A percentile compares a stretch with the other conserved stretches of the same genome.
phyloP scores from a whole-genome alignment of 2,113 vertebrate species.

The Cryptotis parvus region DNA sequence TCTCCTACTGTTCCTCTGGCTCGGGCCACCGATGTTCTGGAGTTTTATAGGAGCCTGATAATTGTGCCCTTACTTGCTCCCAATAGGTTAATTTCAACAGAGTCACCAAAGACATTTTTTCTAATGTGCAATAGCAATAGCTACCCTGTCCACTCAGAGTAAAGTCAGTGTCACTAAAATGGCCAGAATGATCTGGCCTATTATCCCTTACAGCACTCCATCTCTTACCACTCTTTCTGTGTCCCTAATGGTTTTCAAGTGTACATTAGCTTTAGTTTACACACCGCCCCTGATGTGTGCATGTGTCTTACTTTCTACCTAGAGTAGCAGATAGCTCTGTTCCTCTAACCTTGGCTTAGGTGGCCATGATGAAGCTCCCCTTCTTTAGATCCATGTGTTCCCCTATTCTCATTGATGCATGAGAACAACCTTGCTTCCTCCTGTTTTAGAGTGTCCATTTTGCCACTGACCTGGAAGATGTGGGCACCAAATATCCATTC shows the following conservation, averaged over 20 bases:
- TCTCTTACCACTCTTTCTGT: not conserved
- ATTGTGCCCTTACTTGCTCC: not conserved
- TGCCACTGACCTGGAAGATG: not conserved
- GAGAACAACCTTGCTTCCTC: not conserved
- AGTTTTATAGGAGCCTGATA: not conserved
- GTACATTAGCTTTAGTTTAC: not conserved
- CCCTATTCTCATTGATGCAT: not conserved
- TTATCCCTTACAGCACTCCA: not conserved
- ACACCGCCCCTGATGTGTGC: too few relatives aligned
- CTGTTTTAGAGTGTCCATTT: not conserved
- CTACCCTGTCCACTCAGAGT: not conserved
- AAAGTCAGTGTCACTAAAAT: not conserved
- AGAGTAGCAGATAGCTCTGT: not conserved
- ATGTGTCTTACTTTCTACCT: not conserved
- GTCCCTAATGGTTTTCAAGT: not conserved
- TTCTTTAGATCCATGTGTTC: not conserved
- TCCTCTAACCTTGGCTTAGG: not conserved
- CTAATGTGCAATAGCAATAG: not conserved
- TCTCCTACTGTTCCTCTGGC: not conserved
- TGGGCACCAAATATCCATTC: not conserved
- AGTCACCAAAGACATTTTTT: not conserved
- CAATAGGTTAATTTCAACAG: not conserved
- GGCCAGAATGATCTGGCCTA: not conserved
- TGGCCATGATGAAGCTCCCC: not conserved
- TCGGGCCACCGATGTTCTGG: not conserved